Conservation (phyloP, 2,888 invertebrate genomes). For the Heliconius erato region DNA sequence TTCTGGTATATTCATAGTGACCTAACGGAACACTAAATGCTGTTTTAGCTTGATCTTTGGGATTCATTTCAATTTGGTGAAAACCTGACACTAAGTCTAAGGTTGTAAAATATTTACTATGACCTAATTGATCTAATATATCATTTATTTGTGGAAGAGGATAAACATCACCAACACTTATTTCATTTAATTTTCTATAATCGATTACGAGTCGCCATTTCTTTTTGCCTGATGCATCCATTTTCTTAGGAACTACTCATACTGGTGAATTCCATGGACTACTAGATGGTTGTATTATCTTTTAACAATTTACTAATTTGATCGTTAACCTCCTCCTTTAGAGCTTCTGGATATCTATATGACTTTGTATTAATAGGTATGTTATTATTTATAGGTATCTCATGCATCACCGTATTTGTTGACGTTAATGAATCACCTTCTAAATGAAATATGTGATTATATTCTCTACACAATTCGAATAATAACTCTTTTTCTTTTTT, state of each 20-base stretch:
- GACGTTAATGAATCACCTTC: conserved; percentile 17
- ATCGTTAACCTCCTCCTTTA: too few species aligned
- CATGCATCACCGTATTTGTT: conserved; percentile 45
- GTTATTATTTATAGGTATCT: conserved; percentile 43
- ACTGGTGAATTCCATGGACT: too few species aligned
- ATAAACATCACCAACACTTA: not conserved
- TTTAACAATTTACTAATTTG: too few species aligned
- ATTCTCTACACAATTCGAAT: conserved; percentile 46
- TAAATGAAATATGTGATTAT: conserved; percentile 51
- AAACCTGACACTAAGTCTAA: not conserved
- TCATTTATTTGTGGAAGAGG: not conserved
- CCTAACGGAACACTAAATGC: too few species aligned
- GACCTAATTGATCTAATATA: conserved; percentile 4
- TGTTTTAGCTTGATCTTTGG: not conserved
- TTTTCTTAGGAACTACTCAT: too few species aligned
- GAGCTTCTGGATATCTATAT: too few species aligned
- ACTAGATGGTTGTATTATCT: too few species aligned
- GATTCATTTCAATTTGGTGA: conserved; percentile 6
- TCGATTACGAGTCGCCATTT: too few species aligned
- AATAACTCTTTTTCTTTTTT: conserved; percentile 47
- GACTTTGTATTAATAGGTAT: conserved; percentile 11
- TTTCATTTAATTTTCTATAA: too few species aligned
- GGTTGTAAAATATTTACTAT: conserved; percentile 9
- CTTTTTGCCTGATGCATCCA: too few species aligned
- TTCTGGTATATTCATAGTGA: not conserved